Percentiles rank a stretch among this genome's conserved stretches.
Conservation (phyloP, 2,797 vertebrate genomes). For the Sciurus vulgaris region DNA sequence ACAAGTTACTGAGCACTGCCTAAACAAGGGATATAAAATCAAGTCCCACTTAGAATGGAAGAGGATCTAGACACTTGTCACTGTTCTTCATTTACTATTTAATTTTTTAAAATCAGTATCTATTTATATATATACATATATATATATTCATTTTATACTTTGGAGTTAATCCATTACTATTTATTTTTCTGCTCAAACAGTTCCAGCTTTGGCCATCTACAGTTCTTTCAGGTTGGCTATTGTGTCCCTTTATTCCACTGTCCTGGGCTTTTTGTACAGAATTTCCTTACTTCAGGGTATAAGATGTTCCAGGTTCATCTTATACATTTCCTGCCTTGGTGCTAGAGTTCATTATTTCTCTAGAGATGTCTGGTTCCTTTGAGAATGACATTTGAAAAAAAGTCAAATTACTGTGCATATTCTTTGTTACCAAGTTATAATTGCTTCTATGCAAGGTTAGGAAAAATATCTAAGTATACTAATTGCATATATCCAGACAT, state of each 20-base stretch:
- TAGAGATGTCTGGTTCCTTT: neutral
- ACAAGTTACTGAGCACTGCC: neutral
- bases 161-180: neutral
- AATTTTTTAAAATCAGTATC: neutral
- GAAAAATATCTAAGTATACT: neutral
- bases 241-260: neutral
- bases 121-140: neutral
- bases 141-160: neutral
- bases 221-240: neutral
- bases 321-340: neutral
- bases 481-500: neutral
- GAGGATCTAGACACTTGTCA: no score
- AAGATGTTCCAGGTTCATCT: neutral
- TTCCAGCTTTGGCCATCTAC: neutral
- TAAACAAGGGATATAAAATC: neutral
- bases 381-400: neutral
- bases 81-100: neutral
- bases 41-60: no score
- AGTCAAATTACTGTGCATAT: neutral
- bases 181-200: neutral
- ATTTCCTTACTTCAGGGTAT: neutral
- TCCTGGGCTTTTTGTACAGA: neutral
- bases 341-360: neutral
- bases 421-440: neutral
- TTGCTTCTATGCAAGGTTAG: neutral